A percentile compares a stretch with the other conserved stretches of the same genome.
Conservation (phyloP, 2,113 vertebrate species). For the Axis porcinus region DNA sequence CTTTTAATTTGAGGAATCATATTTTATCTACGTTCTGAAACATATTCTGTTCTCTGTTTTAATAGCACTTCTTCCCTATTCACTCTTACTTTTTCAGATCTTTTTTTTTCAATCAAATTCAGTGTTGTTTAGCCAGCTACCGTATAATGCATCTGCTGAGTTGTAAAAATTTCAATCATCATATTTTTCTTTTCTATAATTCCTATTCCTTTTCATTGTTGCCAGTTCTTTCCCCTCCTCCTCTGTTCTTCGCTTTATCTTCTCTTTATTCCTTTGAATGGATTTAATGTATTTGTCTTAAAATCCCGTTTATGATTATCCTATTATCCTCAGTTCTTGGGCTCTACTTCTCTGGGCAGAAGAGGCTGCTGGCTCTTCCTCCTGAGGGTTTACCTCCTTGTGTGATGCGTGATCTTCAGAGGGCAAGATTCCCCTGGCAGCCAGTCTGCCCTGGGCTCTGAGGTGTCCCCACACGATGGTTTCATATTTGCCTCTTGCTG, state of each 20-base stretch:
- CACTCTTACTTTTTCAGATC: background rate
- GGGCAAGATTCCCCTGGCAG: background rate
- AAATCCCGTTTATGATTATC: background rate
- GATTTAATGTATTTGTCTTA: background rate
- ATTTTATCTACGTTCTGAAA: background rate
- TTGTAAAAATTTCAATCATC: background rate
- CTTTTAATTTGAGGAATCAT: background rate
- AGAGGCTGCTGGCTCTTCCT: background rate
- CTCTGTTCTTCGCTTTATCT: background rate
- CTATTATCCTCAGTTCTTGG: rapidly evolving
- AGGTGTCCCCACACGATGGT: background rate
- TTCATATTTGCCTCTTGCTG: background rate
- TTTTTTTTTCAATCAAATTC: background rate
- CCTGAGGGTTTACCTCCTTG: background rate
- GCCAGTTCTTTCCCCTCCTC: background rate
- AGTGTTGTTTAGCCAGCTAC: background rate
- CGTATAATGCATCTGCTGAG: background rate
- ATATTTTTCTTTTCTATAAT: background rate
- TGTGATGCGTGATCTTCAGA: background rate
- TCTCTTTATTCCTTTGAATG: background rate
- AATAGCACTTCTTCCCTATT: background rate
- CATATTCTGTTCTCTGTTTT: background rate
- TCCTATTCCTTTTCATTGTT: background rate
- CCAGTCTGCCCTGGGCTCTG: background rate
- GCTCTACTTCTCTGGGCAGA: too few relatives aligned